Evolutionary conservation across 1,140 invertebrate species (phyloP).

Genomic region (Drosophila funebris): DNA sequence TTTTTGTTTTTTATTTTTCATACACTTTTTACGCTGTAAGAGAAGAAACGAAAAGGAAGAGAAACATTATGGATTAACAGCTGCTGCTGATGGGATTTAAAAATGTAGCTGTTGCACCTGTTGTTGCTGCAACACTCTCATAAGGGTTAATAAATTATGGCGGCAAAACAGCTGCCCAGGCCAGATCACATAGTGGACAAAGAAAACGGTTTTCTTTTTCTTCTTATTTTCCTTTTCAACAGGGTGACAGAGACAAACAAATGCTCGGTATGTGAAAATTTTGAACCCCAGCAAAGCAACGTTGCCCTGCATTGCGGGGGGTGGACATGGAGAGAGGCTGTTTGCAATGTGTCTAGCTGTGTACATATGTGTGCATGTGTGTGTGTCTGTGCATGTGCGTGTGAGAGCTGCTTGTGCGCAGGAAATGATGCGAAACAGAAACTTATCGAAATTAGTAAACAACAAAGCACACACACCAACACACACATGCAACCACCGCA

Average conservation of each 20-base stretch:
- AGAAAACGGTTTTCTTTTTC: constrained; percentile 29
- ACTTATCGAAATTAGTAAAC: constrained; percentile 73
- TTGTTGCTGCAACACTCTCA: constrained; percentile 20
- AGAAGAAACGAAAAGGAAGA: neutral
- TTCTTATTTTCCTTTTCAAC: neutral
- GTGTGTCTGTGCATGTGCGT: constrained; percentile 34
- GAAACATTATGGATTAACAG: constrained; percentile 37
- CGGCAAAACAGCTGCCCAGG: constrained; percentile 40
- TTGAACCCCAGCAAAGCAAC: constrained; percentile 34
- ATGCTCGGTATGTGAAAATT: constrained; percentile 11
- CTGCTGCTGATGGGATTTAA: constrained; percentile 45
- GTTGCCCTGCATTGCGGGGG: constrained; percentile 66
- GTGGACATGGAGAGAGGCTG: constrained; percentile 39
- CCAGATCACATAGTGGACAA: constrained; percentile 17
- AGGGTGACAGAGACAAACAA: constrained; percentile 33
- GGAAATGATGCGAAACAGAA: constrained; percentile 66
- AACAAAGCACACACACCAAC: constrained; percentile 30
- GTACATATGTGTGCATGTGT: neutral
- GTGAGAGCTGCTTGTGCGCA: constrained; percentile 51
- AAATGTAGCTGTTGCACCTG: constrained; percentile 39
- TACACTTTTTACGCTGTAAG: constrained; percentile 18
- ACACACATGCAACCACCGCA: constrained; percentile 32
- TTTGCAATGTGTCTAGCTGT: constrained; percentile 44
- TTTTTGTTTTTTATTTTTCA: neutral
- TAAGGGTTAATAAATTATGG: constrained; percentile 43